Evolutionary conservation across 1,140 invertebrate genomes (phyloP), one percentile per base, ranked within the genome.

Genomic region (Acromyrmex heyeri): DNA sequence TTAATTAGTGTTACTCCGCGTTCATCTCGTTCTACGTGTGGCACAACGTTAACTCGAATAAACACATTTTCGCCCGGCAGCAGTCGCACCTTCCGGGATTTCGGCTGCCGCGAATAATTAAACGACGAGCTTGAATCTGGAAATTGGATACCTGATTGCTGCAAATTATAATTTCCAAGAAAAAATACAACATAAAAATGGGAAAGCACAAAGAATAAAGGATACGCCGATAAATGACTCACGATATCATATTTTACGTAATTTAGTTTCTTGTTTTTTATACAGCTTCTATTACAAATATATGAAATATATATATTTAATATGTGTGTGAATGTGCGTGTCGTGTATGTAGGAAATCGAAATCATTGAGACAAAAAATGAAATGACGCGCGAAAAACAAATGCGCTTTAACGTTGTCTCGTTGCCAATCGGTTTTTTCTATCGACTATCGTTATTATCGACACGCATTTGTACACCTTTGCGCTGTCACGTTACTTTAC

Each of bases 31-130:
- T 93, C 87, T 82, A 78, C 73, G 62, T 86, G 87, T 90, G 91
- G 88, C 90, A 87, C 92, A 91, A 93, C 90, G 93, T 94, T 94
- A 94, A 94, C 92, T 91, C 92, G 92, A 94, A 94, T 94, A 94
- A 95, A 95, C 94, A 94, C 94, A 94, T 70, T 65, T 73, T 79
- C 85, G 57, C 55, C 73, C 73, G 61, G 53, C 57, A 48, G 73
- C 88, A 88, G 89, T 93, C 91, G 93, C 93, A 93, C 94, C 93
- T 94, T 93, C 90, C 90, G 75, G 59, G 57, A 85, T 87, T 87
- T 73, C 57, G 38, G 55, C 55, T 55, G 77, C 62, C 44, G 62
- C 88, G 81, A 86, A 91, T 92, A 93, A 92, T 91, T 92, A 87
- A 87, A 87, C 48, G 34, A 10, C 62, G 7, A 3, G 55, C 18